A percentile compares a stretch with the other conserved stretches of the same genome.
Evolutionary conservation across 2,113 vertebrate species (phyloP).

Genomic region (Hystrix brachyura): DNA sequence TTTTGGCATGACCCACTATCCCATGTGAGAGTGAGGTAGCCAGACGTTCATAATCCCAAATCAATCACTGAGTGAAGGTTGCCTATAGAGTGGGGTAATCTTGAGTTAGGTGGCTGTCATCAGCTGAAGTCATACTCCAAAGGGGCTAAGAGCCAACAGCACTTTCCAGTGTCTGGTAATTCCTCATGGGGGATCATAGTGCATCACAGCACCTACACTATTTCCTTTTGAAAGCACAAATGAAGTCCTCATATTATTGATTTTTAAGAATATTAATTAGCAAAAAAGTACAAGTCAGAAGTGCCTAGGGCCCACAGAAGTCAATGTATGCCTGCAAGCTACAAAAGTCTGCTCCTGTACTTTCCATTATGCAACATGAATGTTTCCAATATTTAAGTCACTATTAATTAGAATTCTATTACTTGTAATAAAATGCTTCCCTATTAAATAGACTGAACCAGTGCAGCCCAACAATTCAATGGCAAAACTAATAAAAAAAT

Average conservation of each 20-base stretch:
- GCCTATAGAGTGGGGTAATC: not conserved
- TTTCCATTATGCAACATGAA: not conserved
- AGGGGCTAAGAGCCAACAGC: not conserved
- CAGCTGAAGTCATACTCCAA: not conserved
- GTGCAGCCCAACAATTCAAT: not conserved
- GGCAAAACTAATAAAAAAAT: not conserved
- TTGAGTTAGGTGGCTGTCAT: not conserved
- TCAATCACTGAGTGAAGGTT: not conserved
- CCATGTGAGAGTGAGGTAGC: not conserved
- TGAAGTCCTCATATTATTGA: not conserved
- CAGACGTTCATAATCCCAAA: not conserved
- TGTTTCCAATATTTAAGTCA: not conserved
- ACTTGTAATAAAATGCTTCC: not conserved
- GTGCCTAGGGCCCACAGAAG: not conserved
- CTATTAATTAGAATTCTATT: not conserved
- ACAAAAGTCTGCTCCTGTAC: not conserved
- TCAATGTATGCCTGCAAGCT: not conserved
- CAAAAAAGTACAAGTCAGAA: constrained; percentile 14
- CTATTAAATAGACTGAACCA: not conserved
- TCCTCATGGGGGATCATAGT: not conserved
- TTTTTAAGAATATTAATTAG: not conserved
- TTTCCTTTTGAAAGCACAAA: not conserved
- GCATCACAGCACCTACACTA: not conserved
- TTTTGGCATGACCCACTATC: not conserved
- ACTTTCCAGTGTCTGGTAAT: not conserved